phyloP scores from a whole-genome alignment of 2,797 vertebrate species.

The Acrocephalus scirpaceus region DNA sequence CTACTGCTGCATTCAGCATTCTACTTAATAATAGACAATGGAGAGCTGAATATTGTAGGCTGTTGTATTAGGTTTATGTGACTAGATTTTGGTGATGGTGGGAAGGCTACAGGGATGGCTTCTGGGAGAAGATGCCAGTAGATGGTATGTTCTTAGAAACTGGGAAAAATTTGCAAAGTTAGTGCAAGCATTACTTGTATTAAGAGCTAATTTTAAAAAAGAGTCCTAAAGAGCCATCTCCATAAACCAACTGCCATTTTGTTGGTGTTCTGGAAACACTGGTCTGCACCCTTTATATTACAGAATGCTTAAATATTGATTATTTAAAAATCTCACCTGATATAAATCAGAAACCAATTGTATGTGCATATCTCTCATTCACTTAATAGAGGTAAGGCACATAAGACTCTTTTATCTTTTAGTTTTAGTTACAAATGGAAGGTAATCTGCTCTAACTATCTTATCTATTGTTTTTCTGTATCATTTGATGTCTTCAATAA shows the following conservation, averaged over 20 bases:
- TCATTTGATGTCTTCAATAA: not conserved
- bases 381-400: not conserved
- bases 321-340: not conserved
- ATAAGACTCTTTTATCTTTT: not conserved
- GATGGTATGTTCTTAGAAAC: not conserved
- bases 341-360: not conserved
- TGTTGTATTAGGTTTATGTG: not conserved
- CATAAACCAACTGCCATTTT: not conserved
- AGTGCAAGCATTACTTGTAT: not conserved
- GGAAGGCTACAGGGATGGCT: not conserved
- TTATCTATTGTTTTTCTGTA: not conserved
- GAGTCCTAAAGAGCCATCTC: not conserved
- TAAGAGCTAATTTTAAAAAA: not conserved
- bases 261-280: not conserved
- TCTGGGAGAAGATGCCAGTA: not conserved
- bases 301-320: not conserved
- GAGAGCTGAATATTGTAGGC: not conserved
- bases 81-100: not conserved
- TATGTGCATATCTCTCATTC: not conserved
- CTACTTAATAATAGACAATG: not conserved
- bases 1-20: slow-evolving; percentile 32
- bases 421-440: not conserved
- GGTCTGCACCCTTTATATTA: not conserved
- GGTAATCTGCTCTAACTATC: not conserved
- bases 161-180: not conserved